These are phyloP conservation scores for Chlorops oryzae DNA, from an alignment of 1,140 invertebrate genomes.

Conservation along the genomic window DNA sequence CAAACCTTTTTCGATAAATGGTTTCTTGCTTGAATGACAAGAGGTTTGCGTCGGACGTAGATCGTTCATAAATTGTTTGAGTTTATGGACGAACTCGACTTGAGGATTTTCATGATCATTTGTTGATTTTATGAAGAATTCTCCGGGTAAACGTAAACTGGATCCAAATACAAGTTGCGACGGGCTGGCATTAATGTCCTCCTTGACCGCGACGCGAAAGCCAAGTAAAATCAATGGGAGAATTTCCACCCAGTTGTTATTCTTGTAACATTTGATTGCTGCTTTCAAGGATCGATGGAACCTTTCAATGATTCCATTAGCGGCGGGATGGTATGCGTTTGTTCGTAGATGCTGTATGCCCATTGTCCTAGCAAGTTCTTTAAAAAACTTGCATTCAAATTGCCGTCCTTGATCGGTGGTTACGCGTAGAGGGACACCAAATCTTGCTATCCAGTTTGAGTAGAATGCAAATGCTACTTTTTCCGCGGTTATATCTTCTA, in stretches of 20 bases:
- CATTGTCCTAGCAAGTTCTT: constrained; percentile 16
- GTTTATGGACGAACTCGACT: no score
- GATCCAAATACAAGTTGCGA: constrained; percentile 19
- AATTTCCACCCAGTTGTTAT: constrained; percentile 29
- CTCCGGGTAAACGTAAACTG: constrained; percentile 22
- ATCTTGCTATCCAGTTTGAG: constrained; percentile 38
- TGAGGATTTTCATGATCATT: no score
- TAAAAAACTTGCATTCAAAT: constrained; percentile 26
- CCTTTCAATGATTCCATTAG: constrained; percentile 47
- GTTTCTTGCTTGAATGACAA: no score
- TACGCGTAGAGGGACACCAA: constrained; percentile 28
- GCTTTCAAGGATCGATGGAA: constrained; percentile 30
- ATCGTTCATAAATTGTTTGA: no score
- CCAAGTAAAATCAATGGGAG: constrained; percentile 48
- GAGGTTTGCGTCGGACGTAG: no score
- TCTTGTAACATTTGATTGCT: constrained; percentile 23
- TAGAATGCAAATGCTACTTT: constrained; percentile 36
- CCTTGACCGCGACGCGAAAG: constrained; percentile 33
- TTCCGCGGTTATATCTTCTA: constrained; percentile 33
- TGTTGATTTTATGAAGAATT: no score
- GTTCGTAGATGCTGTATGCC: constrained; percentile 28
- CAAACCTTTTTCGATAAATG: no score
- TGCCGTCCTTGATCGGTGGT: constrained; percentile 40
- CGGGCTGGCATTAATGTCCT: constrained; percentile 34
- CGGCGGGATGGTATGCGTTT: constrained; percentile 43